Percentiles rank a stretch among this genome's conserved stretches.
phyloP scores from a whole-genome alignment of 1,140 invertebrate genomes.

The Conopomorpha cramerella region DNA sequence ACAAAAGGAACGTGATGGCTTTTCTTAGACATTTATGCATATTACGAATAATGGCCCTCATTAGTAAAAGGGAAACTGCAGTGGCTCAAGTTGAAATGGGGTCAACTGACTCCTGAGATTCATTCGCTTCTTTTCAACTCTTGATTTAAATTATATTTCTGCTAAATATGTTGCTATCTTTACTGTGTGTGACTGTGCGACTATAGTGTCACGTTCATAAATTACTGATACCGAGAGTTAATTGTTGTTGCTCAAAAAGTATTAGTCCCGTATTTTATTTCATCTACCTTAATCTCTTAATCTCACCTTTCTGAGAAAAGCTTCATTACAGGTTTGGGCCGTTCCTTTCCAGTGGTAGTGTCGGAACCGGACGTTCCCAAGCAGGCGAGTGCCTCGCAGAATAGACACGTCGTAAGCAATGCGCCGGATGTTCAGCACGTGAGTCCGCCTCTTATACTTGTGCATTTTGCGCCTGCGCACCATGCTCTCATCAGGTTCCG shows the following conservation, averaged over 20 bases:
- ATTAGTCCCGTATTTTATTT: too few relatives aligned
- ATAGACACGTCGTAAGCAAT: slow-evolving; percentile 70
- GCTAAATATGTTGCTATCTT: too few relatives aligned
- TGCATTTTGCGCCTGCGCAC: slow-evolving; percentile 65
- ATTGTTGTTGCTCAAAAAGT: too few relatives aligned
- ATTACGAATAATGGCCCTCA: slow-evolving; percentile 42
- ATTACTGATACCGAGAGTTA: too few relatives aligned
- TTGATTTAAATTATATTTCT: too few relatives aligned
- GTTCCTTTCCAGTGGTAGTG: slow-evolving; percentile 77
- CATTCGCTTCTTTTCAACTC: too few relatives aligned
- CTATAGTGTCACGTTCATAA: too few relatives aligned
- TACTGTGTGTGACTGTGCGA: too few relatives aligned
- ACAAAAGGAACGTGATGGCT: slow-evolving; percentile 1
- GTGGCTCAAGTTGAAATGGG: slow-evolving; percentile 43
- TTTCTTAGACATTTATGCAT: slow-evolving; percentile 16
- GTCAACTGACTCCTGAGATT: too few relatives aligned
- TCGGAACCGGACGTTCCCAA: slow-evolving; percentile 67
- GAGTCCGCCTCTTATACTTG: slow-evolving; percentile 67
- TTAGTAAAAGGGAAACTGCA: slow-evolving; percentile 58
- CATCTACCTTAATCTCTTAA: slow-evolving; percentile 7
- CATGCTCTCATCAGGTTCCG: slow-evolving; percentile 66
- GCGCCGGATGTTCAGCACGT: slow-evolving; percentile 65
- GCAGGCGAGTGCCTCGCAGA: slow-evolving; percentile 63
- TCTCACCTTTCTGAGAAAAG: slow-evolving; percentile 75
- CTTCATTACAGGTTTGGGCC: slow-evolving; percentile 73